Conservation (phyloP, 2,113 vertebrate species). For the Lagopus muta region DNA sequence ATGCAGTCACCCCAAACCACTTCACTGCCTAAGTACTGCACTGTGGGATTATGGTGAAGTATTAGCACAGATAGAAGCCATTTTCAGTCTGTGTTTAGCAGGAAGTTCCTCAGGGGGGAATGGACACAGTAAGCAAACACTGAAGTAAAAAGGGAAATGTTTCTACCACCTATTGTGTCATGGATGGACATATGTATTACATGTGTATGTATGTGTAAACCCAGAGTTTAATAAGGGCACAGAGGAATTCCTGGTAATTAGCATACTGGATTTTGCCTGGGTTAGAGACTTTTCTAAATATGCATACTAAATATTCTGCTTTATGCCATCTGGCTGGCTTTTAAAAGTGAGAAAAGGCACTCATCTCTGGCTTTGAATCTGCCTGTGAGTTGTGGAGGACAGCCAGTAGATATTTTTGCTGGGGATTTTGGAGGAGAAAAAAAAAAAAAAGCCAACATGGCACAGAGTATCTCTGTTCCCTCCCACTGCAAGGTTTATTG, state of each 20-base stretch:
- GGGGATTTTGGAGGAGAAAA: neutral
- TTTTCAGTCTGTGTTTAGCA: neutral
- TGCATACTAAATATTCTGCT: neutral
- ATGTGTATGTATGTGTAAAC: neutral
- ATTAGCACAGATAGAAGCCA: neutral
- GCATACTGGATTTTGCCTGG: neutral
- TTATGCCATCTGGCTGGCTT: neutral
- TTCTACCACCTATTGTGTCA: neutral
- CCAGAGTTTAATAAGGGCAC: neutral
- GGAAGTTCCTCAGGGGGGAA: neutral
- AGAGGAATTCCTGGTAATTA: neutral
- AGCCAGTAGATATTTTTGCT: neutral
- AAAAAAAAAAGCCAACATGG: neutral
- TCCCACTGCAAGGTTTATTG: constrained; percentile 51
- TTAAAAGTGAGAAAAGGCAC: neutral
- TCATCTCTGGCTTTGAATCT: neutral
- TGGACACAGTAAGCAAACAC: neutral
- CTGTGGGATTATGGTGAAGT: neutral
- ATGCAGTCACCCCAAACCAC: neutral
- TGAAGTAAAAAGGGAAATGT: neutral
- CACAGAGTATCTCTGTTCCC: neutral
- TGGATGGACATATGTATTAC: fast-evolving
- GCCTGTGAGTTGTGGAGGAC: neutral
- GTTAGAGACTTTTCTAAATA: neutral
- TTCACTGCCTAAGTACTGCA: neutral